Percentiles rank a stretch among this genome's conserved stretches.
phyloP scores from a whole-genome alignment of 2,113 vertebrate species.

The Psilopsiagon aymara region DNA sequence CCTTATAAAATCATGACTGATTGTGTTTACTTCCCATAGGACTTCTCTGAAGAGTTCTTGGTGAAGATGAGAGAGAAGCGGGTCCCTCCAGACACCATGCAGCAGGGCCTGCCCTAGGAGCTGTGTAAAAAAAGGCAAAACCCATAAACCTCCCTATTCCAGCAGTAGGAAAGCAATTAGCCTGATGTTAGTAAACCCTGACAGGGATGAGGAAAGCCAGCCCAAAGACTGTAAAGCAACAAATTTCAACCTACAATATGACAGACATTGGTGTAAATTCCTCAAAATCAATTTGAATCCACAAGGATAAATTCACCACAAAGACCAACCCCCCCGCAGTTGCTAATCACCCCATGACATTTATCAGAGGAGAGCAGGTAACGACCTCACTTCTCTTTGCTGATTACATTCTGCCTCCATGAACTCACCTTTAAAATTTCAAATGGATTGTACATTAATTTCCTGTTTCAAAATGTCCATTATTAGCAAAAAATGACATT shows the following conservation, averaged over 20 bases:
- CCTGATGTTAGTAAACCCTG: background rate
- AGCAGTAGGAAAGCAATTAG: background rate
- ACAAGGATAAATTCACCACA: background rate
- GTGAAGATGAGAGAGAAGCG: background rate
- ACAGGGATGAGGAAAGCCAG: background rate
- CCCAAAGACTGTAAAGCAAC: background rate
- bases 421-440: constrained; percentile 13
- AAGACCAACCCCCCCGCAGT: fast-evolving
- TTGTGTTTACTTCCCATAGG: background rate
- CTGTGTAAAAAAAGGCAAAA: background rate
- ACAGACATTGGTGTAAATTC: background rate
- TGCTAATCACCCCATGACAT: fast-evolving
- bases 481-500: constrained; percentile 19
- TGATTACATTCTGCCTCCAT: background rate
- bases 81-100: background rate
- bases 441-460: background rate
- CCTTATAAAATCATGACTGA: background rate
- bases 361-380: background rate
- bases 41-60: background rate
- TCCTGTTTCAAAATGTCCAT: background rate
- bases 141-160: background rate
- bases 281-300: background rate
- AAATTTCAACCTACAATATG: background rate
- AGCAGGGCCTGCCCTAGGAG: background rate
- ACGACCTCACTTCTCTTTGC: background rate